A percentile compares a stretch with the other conserved stretches of the same genome.
Evolutionary conservation across 2,113 vertebrate species (phyloP).

Genomic region (Sigmodon hispidus): DNA sequence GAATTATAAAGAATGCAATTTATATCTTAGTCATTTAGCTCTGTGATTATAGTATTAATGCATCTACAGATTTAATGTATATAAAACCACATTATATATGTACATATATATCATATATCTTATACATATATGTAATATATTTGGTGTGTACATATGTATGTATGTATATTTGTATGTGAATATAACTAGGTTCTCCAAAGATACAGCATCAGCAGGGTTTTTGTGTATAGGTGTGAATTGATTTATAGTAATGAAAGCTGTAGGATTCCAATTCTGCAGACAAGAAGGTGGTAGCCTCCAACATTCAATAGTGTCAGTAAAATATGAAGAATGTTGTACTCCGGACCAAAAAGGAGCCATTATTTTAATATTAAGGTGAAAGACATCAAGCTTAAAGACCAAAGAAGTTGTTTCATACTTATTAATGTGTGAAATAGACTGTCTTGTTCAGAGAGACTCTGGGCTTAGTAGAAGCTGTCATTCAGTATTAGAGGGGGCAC

Average conservation of each 20-base stretch:
- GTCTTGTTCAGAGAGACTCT: neutral
- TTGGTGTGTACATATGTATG: neutral
- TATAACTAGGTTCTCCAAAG: neutral
- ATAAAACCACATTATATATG: neutral
- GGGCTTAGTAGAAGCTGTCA: neutral
- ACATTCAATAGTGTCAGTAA: neutral
- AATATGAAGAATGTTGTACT: fast-evolving
- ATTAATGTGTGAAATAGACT: neutral
- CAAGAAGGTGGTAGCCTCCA: neutral
- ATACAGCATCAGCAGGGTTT: neutral
- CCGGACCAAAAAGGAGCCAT: neutral
- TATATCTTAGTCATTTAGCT: neutral
- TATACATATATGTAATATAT: neutral
- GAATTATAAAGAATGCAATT: neutral
- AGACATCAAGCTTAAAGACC: neutral
- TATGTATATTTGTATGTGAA: neutral
- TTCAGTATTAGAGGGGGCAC: neutral
- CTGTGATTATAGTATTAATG: neutral
- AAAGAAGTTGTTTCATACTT: neutral
- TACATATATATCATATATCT: neutral
- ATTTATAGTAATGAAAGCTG: neutral
- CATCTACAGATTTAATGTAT: neutral
- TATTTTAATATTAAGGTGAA: neutral
- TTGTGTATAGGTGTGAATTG: neutral
- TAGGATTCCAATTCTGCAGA: neutral